Conservation (phyloP, 2,888 invertebrate species). For the Salticus scenicus region DNA sequence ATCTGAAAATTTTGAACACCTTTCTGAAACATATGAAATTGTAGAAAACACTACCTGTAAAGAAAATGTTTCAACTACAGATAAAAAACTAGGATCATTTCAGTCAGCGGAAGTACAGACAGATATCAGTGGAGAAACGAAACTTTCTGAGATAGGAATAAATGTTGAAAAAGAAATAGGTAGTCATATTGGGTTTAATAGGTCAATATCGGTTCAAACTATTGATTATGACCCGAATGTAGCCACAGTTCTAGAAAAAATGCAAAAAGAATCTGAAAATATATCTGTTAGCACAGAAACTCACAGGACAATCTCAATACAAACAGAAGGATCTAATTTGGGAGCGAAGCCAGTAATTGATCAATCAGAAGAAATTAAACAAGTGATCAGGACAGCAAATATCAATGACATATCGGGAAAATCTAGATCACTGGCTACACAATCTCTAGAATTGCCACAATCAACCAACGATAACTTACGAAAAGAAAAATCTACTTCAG, state of each 20-base stretch:
- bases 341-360: not conserved
- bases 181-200: conserved; percentile 6
- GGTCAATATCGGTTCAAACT: conserved; percentile 58
- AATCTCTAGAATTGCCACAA: too few species aligned
- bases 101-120: not conserved
- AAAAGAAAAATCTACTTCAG: too few species aligned
- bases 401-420: conserved; percentile 4
- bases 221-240: not conserved
- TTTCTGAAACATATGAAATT: too few species aligned
- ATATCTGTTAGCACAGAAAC: not conserved
- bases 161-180: not conserved
- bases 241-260: not conserved
- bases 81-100: too few species aligned
- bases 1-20: too few species aligned
- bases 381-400: conserved; percentile 10
- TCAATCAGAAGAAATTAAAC: not conserved
- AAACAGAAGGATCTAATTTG: conserved; percentile 22
- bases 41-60: too few species aligned
- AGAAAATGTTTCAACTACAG: too few species aligned
- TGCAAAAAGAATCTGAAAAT: not conserved
- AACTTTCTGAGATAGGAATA: not conserved
- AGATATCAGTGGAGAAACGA: not conserved
- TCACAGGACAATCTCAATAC: conserved; percentile 28
- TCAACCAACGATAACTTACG: too few species aligned
- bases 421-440: not conserved